Evolutionary conservation across 2,113 vertebrate species (phyloP).

Genomic region (Scytalopus superciliaris): DNA sequence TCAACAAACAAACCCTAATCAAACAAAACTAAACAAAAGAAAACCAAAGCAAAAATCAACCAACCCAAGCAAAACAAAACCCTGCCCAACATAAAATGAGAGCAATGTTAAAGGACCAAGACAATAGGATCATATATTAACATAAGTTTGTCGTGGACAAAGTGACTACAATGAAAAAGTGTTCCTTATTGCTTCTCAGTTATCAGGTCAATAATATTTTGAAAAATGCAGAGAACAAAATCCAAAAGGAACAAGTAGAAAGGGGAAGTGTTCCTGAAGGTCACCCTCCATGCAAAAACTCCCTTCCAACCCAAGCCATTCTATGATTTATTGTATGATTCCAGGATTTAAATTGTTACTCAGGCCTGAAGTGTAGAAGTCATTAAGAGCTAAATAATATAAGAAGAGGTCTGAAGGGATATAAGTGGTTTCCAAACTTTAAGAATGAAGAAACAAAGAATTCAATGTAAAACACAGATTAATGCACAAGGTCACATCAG

Average conservation of each 20-base stretch:
- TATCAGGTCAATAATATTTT: background rate
- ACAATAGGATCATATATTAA: background rate
- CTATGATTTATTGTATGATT: background rate
- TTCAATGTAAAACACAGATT: background rate
- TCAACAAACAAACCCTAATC: too few species aligned
- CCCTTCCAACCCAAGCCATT: background rate
- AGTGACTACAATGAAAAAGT: background rate
- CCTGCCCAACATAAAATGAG: too few species aligned
- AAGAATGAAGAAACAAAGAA: background rate
- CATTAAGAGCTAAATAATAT: background rate
- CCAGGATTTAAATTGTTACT: background rate
- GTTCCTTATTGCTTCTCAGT: background rate
- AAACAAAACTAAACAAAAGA: too few species aligned
- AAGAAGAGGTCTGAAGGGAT: background rate
- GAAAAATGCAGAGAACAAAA: background rate
- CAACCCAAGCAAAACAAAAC: background rate
- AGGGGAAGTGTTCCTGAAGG: background rate
- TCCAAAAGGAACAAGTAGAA: background rate
- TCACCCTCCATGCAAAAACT: background rate
- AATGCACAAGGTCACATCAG: background rate
- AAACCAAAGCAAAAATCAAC: background rate
- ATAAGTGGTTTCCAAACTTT: background rate
- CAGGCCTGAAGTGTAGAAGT: background rate
- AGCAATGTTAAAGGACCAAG: background rate
- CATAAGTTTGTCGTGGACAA: background rate